Conservation (phyloP, 2,113 vertebrate genomes). For the Ameiurus melas region DNA sequence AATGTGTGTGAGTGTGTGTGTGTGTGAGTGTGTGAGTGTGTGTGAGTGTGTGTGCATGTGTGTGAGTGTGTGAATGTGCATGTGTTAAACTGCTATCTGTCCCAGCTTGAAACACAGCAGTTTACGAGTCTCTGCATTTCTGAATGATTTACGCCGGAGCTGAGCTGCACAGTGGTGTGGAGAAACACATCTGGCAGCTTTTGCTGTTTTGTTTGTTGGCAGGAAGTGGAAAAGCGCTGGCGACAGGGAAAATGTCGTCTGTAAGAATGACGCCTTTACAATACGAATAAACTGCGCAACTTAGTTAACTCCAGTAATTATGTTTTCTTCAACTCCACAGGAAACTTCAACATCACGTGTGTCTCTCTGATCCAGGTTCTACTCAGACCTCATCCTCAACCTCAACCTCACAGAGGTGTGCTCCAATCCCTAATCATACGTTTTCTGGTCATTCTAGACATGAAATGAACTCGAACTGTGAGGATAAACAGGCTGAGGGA, state of each 20-base stretch:
- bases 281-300: neutral
- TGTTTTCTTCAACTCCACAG: neutral
- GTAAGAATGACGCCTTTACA: neutral
- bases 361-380: neutral
- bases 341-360: neutral
- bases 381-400: neutral
- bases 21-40: too few species aligned
- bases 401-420: neutral
- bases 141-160: neutral
- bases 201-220: neutral
- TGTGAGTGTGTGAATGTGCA: neutral
- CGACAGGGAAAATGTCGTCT: neutral
- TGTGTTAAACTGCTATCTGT: neutral
- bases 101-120: neutral
- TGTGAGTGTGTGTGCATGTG: too few species aligned
- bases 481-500: neutral
- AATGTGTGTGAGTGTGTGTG: neutral
- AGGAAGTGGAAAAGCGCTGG: neutral
- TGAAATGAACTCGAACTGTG: neutral
- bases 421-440: neutral
- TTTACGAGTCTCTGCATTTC: neutral
- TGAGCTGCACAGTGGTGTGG: neutral
- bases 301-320: neutral
- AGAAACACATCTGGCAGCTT: conserved; percentile 1
- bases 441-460: neutral